Conservation (phyloP, 2,113 vertebrate genomes). For the Gasterosteus aculeatus region DNA sequence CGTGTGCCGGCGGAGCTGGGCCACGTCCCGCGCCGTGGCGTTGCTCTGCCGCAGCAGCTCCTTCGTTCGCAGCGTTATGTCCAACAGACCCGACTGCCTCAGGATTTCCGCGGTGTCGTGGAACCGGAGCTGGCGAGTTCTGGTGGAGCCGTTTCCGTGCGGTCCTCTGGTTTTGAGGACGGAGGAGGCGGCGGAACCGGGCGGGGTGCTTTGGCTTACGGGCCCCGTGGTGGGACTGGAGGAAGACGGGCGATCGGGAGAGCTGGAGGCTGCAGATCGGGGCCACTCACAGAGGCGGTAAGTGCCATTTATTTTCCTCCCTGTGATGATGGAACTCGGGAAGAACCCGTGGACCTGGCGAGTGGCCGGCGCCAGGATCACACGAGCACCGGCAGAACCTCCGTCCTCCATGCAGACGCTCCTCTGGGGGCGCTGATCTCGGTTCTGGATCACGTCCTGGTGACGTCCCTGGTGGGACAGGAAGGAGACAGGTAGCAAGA, state of each 20-base stretch:
- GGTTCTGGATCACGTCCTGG: conserved; percentile 48
- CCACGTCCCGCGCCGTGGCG: conserved; percentile 67
- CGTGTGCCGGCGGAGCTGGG: conserved; percentile 75
- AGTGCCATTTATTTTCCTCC: conserved; percentile 53
- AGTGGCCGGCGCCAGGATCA: conserved; percentile 57
- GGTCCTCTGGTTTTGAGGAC: conserved; percentile 20
- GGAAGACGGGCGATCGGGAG: conserved; percentile 5
- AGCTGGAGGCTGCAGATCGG: conserved; percentile 14
- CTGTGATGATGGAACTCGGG: conserved; percentile 21
- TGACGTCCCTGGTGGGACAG: conserved; percentile 40
- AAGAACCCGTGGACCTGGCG: conserved; percentile 40
- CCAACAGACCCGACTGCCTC: conserved; percentile 75
- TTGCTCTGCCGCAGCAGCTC: conserved; percentile 77
- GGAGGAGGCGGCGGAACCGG: conserved; percentile 47
- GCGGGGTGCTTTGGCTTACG: conserved; percentile 35
- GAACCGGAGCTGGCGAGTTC: conserved; percentile 68
- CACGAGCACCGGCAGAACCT: conserved; percentile 27
- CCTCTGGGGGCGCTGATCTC: conserved; percentile 55
- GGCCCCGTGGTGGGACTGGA: conserved; percentile 27
- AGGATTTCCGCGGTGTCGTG: conserved; percentile 78
- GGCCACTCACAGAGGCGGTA: conserved; percentile 62
- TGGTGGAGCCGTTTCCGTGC: conserved; percentile 18
- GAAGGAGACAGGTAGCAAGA: conserved; percentile 5
- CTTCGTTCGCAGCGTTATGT: conserved; percentile 78
- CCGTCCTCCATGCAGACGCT: conserved; percentile 1